These are phyloP conservation scores for Bombus sylvicola DNA, from an alignment of 1,140 invertebrate genomes.

Conservation along the genomic window DNA sequence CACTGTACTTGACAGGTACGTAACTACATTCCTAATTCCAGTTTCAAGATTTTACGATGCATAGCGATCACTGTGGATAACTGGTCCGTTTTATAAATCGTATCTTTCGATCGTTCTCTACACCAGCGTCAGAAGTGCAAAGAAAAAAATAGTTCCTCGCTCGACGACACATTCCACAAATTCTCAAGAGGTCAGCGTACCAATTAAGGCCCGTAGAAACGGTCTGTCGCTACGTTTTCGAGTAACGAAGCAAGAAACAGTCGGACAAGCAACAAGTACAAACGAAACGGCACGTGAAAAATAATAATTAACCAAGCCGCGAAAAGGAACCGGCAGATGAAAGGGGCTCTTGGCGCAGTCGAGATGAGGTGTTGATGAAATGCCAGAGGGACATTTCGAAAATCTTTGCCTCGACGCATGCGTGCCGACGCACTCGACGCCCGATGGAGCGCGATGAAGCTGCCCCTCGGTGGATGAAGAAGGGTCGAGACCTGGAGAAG, in stretches of 20 bases:
- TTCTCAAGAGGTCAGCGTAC: conserved; percentile 20
- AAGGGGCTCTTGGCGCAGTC: neutral
- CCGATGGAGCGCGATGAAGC: conserved; percentile 65
- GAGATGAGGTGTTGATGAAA: conserved; percentile 40
- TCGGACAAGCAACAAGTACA: conserved; percentile 9
- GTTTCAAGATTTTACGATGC: neutral
- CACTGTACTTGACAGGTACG: neutral
- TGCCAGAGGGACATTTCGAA: conserved; percentile 71
- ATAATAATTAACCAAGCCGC: conserved; percentile 1
- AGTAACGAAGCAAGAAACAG: neutral
- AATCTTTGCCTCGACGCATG: conserved; percentile 79
- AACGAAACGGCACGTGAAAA: neutral
- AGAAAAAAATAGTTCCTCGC: neutral
- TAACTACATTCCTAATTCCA: neutral
- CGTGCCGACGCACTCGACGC: conserved; percentile 58
- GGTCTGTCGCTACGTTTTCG: neutral
- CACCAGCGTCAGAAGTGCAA: neutral
- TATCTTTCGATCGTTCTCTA: neutral
- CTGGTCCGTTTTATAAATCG: neutral
- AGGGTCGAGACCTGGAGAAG: conserved; percentile 47
- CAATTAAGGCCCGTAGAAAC: conserved; percentile 17
- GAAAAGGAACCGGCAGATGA: neutral
- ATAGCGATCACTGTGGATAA: neutral
- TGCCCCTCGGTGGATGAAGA: conserved; percentile 52
- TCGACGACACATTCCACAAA: conserved; percentile 8